Base-by-base conservation (phyloP, 2,797 vertebrate species). In the Sebastes hubbsi region DNA sequence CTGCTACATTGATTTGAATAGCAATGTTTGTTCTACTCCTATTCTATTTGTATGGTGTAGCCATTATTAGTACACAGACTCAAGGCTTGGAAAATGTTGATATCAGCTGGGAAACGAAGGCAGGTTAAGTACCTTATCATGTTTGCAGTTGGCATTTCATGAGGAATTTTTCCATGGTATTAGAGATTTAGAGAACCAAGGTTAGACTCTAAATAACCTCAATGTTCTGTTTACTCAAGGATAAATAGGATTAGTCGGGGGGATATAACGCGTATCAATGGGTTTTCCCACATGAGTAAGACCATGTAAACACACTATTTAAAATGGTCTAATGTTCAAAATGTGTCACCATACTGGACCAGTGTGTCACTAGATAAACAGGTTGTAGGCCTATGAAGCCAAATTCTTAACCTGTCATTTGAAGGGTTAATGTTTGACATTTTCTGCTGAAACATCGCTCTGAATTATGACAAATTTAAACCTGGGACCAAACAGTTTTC, bases 401-500 rank as follows among this genome's bases (percentile, higher is more conserved):
- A 72, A 68, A 75, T 67, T 72, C 18, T 24, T 34, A n/a, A 36
- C 36, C 49, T 58, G 36, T 56, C 25, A 59, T 83, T 36, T 59
- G 22, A 62, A 65, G 25, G 54, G 87, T 63, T 88, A 90, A 93
- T 90, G 73, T 88, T 91, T 94, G 84, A 93, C 88, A 29, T 58
- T 42, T 34, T 46, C n/a, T 68, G 29, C 52, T 66, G 61, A 81
- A 85, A 83, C 42, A 30, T 52, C 36, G 56, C 52, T 72, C 66
- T 30, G n/a, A 34, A 12, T 52, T 46, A 29, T 72, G 72, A 73
- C 27, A 76, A 69, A 79, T 63, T 20, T 22, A 63, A 60, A 59
- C n/a, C 11, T 55, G 42, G 56, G 25, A 78, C 18, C 52, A 56
- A 76, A 69, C 8, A 49, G 36, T 32, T 75, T 9, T 38, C 61